Evolutionary conservation across 2,113 vertebrate genomes (phyloP).

Genomic region (Bubo bubo): DNA sequence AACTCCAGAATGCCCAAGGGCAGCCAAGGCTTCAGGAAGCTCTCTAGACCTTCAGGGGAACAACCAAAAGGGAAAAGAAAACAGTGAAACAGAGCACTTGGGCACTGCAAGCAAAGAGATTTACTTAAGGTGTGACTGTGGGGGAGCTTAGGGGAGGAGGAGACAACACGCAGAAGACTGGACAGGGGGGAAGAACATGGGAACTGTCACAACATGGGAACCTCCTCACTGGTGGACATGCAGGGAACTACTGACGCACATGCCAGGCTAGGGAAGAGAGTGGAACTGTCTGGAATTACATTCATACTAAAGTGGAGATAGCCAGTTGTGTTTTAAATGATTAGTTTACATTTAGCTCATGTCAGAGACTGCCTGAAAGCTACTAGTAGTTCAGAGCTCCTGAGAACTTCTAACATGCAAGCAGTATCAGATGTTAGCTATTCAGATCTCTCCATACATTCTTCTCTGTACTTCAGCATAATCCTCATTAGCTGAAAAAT

Average conservation of each 20-base stretch:
- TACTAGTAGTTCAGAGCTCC: background rate
- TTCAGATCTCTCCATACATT: background rate
- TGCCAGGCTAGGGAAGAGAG: background rate
- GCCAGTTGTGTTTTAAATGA: background rate
- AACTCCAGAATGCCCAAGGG: background rate
- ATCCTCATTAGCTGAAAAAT: background rate
- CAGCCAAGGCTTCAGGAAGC: background rate
- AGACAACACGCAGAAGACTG: background rate
- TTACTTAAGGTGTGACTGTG: background rate
- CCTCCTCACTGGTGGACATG: background rate
- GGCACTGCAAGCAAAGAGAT: background rate
- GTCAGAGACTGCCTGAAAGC: background rate
- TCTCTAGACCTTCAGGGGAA: background rate
- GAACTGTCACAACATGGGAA: background rate
- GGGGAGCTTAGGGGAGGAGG: background rate
- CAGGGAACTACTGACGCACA: background rate
- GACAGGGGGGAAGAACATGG: rapidly evolving
- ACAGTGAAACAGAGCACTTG: rapidly evolving
- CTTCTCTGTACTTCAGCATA: background rate
- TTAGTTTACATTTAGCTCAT: background rate
- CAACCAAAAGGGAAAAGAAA: background rate
- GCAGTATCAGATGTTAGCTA: background rate
- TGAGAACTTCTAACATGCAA: background rate
- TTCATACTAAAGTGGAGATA: background rate
- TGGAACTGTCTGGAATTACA: background rate